Conservation (phyloP, 2,113 vertebrate genomes). For the Rana temporaria region DNA sequence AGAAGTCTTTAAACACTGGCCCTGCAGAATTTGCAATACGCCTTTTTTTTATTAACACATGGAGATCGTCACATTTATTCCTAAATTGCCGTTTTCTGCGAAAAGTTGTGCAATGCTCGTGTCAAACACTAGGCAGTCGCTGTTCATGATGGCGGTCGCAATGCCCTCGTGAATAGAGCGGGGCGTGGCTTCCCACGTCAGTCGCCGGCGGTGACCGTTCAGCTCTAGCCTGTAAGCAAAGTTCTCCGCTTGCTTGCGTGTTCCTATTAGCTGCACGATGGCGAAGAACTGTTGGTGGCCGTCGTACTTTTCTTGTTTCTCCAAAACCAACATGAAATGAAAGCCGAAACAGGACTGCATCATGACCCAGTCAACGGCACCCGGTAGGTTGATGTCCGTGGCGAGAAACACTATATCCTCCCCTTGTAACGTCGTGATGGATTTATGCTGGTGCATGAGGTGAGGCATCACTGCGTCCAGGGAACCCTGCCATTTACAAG, state of each 20-base stretch:
- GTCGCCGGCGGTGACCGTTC: slow-evolving; percentile 95
- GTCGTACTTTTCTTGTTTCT: slow-evolving; percentile 99
- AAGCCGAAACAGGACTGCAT: slow-evolving; percentile 99
- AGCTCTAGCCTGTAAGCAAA: slow-evolving; percentile 97
- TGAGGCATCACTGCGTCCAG: slow-evolving; percentile 98
- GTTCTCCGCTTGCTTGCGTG: slow-evolving; percentile 97
- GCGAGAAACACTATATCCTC: slow-evolving; percentile 98
- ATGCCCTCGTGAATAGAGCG: slow-evolving; percentile 98
- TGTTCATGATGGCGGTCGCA: slow-evolving; percentile 99
- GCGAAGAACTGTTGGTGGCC: slow-evolving; percentile 99
- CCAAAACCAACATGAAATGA: slow-evolving; percentile 98
- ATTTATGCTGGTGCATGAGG: slow-evolving; percentile 98
- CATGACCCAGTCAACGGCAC: slow-evolving; percentile 99
- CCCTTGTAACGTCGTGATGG: slow-evolving; percentile 97
- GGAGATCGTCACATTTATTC: slow-evolving; percentile 99
- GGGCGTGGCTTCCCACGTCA: slow-evolving; percentile 98
- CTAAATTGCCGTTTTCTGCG: slow-evolving; percentile 98
- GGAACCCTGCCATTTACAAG: slow-evolving; percentile 98
- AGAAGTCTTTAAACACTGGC: slow-evolving; percentile 76
- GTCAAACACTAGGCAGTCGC: slow-evolving; percentile 98
- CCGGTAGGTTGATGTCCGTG: slow-evolving; percentile 98
- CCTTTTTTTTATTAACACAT: slow-evolving; percentile 88
- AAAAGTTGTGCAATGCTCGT: slow-evolving; percentile 99
- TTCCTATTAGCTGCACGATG: slow-evolving; percentile 96
- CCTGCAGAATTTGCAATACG: slow-evolving; percentile 70